Base-by-base conservation (phyloP, 2,113 vertebrate species). In the Solea solea region DNA sequence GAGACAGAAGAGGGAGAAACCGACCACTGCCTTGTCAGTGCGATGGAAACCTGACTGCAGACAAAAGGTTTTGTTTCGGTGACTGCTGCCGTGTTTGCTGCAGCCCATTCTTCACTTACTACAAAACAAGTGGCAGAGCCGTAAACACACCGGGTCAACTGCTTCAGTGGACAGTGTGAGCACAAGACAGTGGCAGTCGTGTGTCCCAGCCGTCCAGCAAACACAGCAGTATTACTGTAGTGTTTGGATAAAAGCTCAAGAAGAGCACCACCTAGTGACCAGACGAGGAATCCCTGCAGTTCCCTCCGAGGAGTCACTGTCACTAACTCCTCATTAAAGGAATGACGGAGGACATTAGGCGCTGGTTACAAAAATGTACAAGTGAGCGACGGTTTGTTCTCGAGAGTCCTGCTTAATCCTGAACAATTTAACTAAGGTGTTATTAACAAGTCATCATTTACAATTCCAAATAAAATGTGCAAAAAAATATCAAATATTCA, bases 381-480 rank as follows among this genome's bases (percentile, higher is more conserved):
- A 21, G 48, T 15, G 39, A 15, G 44, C 11, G 27, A 68, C 16
- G 3, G 64, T 67, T 72, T 75, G 15, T 64, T 44, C 66, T 44
- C 39, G 60, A 63, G 54, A 69, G 69, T 66, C 77, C 77, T 56
- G 50, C 27, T 74, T 79, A 16, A 51, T 69, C 45, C 45, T 67
- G 11, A 16, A 71, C 49, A 61, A 65, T 77, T 57, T 64, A 46
- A 2, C 59, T 77, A 41, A 21, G 65, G 76, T 75, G 60, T 64
- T 41, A 69, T 64, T 76, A 75, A 72, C 69, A 81, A 77, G 72
- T 85, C 68, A 28, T 82, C 76, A 86, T 85, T 88, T 85, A 91
- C 87, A 89, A 81, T 79, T 78, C 46, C 76, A 86, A 87, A 87
- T 82, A 79, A 87, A 81, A 81, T 87, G 88, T 88, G 84, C 85